Conservation (phyloP, 2,888 invertebrate species). For the Ormyrus pomaceus region DNA sequence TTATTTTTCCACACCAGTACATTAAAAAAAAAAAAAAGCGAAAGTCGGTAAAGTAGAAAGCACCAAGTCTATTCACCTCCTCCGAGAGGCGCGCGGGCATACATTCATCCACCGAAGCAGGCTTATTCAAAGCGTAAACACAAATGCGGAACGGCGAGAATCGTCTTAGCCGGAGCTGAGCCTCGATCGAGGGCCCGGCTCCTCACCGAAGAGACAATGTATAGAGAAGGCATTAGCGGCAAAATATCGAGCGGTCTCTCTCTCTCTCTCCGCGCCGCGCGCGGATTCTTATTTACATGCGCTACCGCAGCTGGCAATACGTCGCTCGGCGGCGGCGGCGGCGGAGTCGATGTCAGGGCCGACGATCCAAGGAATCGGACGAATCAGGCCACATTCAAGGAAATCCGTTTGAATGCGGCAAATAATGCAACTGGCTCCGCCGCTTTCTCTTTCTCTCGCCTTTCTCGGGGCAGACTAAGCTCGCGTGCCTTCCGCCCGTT, state of each 20-base stretch:
- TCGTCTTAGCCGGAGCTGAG: too few relatives aligned
- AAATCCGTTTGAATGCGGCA: constrained; percentile 57
- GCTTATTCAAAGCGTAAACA: too few relatives aligned
- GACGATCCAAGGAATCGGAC: constrained; percentile 55
- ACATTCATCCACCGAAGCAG: too few relatives aligned
- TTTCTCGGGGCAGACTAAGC: constrained; percentile 8
- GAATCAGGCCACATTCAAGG: constrained; percentile 59
- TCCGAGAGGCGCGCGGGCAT: too few relatives aligned
- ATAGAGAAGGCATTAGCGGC: constrained; percentile 43
- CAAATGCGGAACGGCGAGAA: too few relatives aligned
- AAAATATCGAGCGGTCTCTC: constrained; percentile 44
- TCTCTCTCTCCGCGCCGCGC: neutral
- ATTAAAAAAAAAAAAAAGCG: too few relatives aligned
- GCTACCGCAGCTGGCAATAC: constrained; percentile 11
- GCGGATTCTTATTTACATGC: constrained; percentile 52
- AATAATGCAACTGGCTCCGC: constrained; percentile 54
- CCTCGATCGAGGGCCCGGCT: too few relatives aligned
- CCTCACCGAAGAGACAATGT: neutral
- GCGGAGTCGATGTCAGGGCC: constrained; percentile 56
- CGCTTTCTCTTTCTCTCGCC: constrained; percentile 28
- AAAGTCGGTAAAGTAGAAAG: too few relatives aligned
- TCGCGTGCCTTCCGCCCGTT: constrained; percentile 45
- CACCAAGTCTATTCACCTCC: too few relatives aligned
- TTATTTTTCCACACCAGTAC: too few relatives aligned
- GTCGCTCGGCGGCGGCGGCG: neutral